phyloP scores from a whole-genome alignment of 2,888 invertebrate genomes.

The Podotricha telesiphe region DNA sequence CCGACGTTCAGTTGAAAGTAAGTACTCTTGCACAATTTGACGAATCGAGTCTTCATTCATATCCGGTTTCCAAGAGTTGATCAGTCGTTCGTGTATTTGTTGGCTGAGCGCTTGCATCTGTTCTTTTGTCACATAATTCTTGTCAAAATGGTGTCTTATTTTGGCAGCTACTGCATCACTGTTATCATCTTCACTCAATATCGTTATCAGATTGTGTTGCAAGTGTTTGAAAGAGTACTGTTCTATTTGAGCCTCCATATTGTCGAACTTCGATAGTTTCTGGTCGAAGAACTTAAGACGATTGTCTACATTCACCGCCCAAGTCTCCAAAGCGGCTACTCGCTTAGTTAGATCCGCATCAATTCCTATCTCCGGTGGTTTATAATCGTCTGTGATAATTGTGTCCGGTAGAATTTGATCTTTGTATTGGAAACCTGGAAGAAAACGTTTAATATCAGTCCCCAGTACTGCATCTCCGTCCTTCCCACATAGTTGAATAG shows the following conservation, averaged over 20 bases:
- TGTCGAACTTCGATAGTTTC: slow-evolving; percentile 77
- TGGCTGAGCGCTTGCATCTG: slow-evolving; percentile 80
- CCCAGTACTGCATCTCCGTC: slow-evolving; percentile 62
- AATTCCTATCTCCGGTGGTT: slow-evolving; percentile 62
- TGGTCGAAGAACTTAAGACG: slow-evolving; percentile 83
- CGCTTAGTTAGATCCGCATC: slow-evolving; percentile 65
- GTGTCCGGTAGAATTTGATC: slow-evolving; percentile 54
- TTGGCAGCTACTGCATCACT: slow-evolving; percentile 71
- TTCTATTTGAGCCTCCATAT: slow-evolving; percentile 75
- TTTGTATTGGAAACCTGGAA: slow-evolving; percentile 71
- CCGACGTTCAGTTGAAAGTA: slow-evolving; percentile 68
- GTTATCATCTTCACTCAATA: slow-evolving; percentile 74
- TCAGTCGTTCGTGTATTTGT: slow-evolving; percentile 67
- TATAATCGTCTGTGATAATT: slow-evolving; percentile 60
- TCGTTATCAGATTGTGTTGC: slow-evolving; percentile 81
- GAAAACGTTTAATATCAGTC: slow-evolving; percentile 32
- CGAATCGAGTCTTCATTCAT: slow-evolving; percentile 80
- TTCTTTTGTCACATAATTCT: slow-evolving; percentile 85
- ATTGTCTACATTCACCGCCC: slow-evolving; percentile 78
- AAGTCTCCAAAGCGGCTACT: slow-evolving; percentile 70
- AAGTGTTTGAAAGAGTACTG: slow-evolving; percentile 81
- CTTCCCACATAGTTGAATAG: slow-evolving; percentile 68
- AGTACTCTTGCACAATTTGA: slow-evolving; percentile 73
- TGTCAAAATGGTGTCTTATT: slow-evolving; percentile 84
- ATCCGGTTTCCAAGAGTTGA: slow-evolving; percentile 75